Conservation (phyloP, 2,113 vertebrate species). For the Nestor notabilis region DNA sequence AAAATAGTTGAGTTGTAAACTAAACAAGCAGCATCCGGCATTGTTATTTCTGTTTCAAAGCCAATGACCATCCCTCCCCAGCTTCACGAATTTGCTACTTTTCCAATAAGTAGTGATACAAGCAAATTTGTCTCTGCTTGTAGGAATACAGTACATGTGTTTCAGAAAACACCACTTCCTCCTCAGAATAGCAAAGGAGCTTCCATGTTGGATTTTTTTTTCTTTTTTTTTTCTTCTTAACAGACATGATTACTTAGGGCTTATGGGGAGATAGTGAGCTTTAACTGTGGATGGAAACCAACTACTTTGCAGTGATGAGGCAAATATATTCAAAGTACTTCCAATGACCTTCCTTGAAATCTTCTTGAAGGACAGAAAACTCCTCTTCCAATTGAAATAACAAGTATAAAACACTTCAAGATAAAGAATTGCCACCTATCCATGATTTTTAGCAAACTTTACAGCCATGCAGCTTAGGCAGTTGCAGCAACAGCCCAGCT, state of each 20-base stretch:
- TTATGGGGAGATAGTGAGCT: neutral
- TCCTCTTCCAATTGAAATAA: neutral
- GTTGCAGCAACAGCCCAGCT: neutral
- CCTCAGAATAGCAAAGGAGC: neutral
- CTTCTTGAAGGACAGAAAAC: neutral
- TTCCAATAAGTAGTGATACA: neutral
- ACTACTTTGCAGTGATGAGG: neutral
- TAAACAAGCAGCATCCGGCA: neutral
- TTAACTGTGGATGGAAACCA: neutral
- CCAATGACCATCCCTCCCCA: neutral
- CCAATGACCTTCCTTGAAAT: neutral
- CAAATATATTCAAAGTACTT: neutral
- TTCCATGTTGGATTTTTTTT: neutral
- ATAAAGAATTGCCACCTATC: neutral
- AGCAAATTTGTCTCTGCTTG: neutral
- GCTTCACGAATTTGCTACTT: neutral
- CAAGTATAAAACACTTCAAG: neutral
- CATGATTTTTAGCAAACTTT: neutral
- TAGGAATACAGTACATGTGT: neutral
- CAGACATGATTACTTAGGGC: neutral
- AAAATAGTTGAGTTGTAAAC: neutral
- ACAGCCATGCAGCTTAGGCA: neutral
- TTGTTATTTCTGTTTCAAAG: neutral
- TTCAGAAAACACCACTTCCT: neutral
- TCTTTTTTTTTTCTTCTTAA: neutral